Conservation (phyloP, 2,113 vertebrate genomes). For the Nothobranchius furzeri region DNA sequence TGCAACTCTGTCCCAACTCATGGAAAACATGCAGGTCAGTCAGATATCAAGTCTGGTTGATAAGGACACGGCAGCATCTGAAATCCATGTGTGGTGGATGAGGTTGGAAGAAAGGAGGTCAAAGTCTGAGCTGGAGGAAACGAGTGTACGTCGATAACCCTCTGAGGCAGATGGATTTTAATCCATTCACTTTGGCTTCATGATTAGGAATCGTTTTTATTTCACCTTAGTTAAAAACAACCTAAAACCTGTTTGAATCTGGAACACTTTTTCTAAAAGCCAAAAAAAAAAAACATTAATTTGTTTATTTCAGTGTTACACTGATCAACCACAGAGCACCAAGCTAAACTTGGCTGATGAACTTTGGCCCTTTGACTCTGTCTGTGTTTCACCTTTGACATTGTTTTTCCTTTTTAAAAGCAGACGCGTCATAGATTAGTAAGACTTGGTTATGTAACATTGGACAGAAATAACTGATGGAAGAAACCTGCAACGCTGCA, state of each 20-base stretch:
- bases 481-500: background rate
- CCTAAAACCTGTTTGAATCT: background rate
- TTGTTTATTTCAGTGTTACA: background rate
- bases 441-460: background rate
- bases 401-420: background rate
- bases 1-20: constrained; percentile 38
- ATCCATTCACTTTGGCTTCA: constrained; percentile 27
- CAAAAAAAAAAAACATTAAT: background rate
- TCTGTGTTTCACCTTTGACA: constrained; percentile 11
- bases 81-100: constrained; percentile 1
- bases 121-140: constrained; percentile 46
- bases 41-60: constrained; percentile 1
- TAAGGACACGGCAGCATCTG: background rate
- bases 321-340: background rate
- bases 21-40: constrained; percentile 24
- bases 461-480: background rate
- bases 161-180: background rate
- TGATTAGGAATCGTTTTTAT: background rate
- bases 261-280: background rate
- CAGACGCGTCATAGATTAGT: background rate
- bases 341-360: background rate
- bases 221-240: background rate
- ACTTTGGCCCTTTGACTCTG: constrained; percentile 5
- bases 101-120: constrained; percentile 47
- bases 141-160: background rate